Percentiles rank a stretch among this genome's conserved stretches.
Evolutionary conservation across 2,797 vertebrate species (phyloP).

Genomic region (Molossus alvarezi): DNA sequence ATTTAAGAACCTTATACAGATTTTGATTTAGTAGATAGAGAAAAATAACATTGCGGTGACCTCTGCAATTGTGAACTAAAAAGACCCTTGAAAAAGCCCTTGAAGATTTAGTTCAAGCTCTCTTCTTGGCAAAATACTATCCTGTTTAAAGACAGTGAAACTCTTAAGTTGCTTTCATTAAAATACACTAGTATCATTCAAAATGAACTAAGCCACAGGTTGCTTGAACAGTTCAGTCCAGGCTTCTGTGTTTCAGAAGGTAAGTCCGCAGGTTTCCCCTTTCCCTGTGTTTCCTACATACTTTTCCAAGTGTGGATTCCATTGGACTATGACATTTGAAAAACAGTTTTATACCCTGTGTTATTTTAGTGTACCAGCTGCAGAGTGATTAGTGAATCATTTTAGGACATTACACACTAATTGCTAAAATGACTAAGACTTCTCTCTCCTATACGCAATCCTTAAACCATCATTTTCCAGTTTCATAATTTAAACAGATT

Average conservation of each 20-base stretch:
- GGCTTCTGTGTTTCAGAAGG: neutral
- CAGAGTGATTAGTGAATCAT: constrained; percentile 77
- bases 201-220: constrained; percentile 29
- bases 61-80: constrained; percentile 25
- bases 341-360: constrained; percentile 31
- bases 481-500: constrained; percentile 76
- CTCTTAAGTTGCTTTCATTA: constrained; percentile 35
- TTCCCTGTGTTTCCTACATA: neutral
- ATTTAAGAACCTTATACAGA: constrained; percentile 24
- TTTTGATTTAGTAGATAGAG: constrained; percentile 34
- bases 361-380: constrained; percentile 70
- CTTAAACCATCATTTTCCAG: constrained; percentile 79
- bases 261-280: neutral
- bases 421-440: constrained; percentile 77
- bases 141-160: constrained; percentile 43
- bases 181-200: constrained; percentile 23
- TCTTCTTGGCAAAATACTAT: neutral
- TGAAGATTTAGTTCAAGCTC: constrained; percentile 10
- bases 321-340: constrained; percentile 58
- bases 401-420: constrained; percentile 81
- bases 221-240: neutral
- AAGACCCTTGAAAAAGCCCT: neutral
- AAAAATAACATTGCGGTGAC: neutral
- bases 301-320: constrained; percentile 28
- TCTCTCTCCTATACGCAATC: constrained; percentile 69